Base-by-base conservation (phyloP, 2,113 vertebrate genomes). In the Indicator indicator region DNA sequence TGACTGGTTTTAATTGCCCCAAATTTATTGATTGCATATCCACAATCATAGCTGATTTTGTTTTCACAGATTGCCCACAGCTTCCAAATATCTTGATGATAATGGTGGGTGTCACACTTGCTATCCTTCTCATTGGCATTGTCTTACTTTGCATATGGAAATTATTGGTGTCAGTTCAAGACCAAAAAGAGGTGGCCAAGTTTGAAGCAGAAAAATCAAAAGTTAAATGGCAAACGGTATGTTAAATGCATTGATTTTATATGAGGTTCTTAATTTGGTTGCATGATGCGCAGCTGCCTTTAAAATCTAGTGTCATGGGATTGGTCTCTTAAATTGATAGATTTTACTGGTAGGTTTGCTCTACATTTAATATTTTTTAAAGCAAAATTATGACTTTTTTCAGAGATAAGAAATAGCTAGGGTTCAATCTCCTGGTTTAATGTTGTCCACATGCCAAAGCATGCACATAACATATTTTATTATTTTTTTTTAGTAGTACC, bases 121-220 rank as follows among this genome's bases (percentile, higher is more conserved):
- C 99, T n/a, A 96, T 99, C 32, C 98, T 99, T 73, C 98, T 99
- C 33, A 99, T 99, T 5, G 99, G 99, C n/a, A 84, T 99, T 30
- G 98, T 98, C 83, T 94, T 99, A 9, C 96, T 99, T 78, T 98
- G 95, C 17, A 99, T 99, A 95, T 99, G 99, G 99, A 99, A 99
- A 97, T 93, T 99, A 62, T 92, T 99, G 76, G 98, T 99, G 76
- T 99, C 99, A 8, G 98, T 99, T 95, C 99, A 99, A 46, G 99
- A 99, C 91, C 98, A 98, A 30, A 99, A 99, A 96, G 99, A 99
- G 94, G 99, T 99, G 88, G 99, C 99, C 77, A 99, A 99, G 96
- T 99, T 99, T 94, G 99, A 99, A 98, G 98, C 98, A 44, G 99
- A 99, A 95, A 98, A 97, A 91, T 97, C 98, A 1, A 99, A 99